These are phyloP conservation scores for Girardinus metallicus DNA, from an alignment of 2,797 vertebrate genomes.

Conservation along the genomic window DNA sequence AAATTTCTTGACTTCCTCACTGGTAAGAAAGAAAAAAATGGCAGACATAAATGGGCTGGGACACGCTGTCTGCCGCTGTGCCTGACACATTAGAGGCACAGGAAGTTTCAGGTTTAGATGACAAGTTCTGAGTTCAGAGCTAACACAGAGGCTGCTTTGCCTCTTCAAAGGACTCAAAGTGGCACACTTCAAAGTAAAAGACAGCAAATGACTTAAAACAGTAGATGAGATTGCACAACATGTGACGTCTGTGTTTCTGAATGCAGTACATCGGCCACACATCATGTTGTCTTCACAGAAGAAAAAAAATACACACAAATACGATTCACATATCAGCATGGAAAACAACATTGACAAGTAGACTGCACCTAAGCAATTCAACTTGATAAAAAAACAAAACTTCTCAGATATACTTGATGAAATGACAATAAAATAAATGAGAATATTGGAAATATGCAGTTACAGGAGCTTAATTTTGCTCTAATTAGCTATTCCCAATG, in stretches of 20 bases:
- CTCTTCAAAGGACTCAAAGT: constrained; percentile 62
- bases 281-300: constrained; percentile 56
- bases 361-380: constrained; percentile 42
- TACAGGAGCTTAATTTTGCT: constrained; percentile 59
- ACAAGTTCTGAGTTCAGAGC: constrained; percentile 74
- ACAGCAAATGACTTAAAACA: constrained; percentile 66
- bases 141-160: constrained; percentile 64
- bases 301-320: constrained; percentile 49
- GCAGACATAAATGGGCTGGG: constrained; percentile 68
- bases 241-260: constrained; percentile 49
- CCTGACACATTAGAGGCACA: constrained; percentile 71
- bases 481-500: constrained; percentile 73
- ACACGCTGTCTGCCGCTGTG: constrained; percentile 61
- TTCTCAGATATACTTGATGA: constrained; percentile 4
- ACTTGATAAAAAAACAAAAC: background rate
- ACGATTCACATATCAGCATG: constrained; percentile 44
- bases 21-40: constrained; percentile 43
- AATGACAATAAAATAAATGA: constrained; percentile 50
- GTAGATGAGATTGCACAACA: constrained; percentile 65
- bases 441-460: constrained; percentile 53
- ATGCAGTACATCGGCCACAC: constrained; percentile 51
- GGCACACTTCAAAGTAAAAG: constrained; percentile 65
- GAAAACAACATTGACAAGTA: constrained; percentile 22
- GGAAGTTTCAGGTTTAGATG: constrained; percentile 71
- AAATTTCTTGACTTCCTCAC: constrained; percentile 65